phyloP scores from a whole-genome alignment of 2,888 invertebrate species.

The Nemurella pictetii region DNA sequence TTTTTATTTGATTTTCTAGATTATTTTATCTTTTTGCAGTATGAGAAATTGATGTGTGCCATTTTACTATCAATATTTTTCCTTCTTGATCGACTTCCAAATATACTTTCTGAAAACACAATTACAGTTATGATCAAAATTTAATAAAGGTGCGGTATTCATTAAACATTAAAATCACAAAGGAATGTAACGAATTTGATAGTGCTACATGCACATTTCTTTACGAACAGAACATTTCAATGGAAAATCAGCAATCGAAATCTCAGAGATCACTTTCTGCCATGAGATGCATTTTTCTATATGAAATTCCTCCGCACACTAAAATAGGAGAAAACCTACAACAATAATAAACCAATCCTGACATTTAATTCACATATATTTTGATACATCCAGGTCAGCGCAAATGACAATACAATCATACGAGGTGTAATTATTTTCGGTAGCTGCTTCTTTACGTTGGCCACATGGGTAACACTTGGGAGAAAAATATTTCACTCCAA shows the following conservation, averaged over 20 bases:
- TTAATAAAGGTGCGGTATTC: neutral
- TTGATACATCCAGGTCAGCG: neutral
- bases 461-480: too few relatives aligned
- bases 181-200: neutral
- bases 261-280: neutral
- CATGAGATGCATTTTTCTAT: neutral
- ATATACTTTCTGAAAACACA: neutral
- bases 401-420: neutral
- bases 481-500: too few relatives aligned
- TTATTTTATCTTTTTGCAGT: too few relatives aligned
- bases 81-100: neutral
- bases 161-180: neutral
- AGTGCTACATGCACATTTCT: neutral
- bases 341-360: neutral
- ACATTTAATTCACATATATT: neutral
- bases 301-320: neutral
- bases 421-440: neutral
- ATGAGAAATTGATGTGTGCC: neutral
- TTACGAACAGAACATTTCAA: neutral
- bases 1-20: neutral
- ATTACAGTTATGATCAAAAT: neutral
- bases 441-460: too few relatives aligned
- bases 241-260: neutral
- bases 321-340: neutral
- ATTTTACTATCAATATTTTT: neutral